Conservation (phyloP, 2,797 vertebrate species). For the Garrulus glandarius region DNA sequence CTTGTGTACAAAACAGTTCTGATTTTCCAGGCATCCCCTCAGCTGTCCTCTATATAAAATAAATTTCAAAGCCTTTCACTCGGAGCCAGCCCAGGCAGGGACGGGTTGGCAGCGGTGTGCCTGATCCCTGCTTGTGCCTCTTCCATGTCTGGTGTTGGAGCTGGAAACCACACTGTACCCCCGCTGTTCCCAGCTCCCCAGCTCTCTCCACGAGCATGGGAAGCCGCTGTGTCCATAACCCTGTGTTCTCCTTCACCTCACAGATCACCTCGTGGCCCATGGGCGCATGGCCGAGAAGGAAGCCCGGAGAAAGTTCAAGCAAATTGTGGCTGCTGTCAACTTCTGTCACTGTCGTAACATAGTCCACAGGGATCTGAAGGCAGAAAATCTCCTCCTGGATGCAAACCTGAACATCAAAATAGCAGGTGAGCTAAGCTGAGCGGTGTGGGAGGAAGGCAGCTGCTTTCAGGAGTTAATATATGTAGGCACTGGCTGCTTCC, state of each 20-base stretch:
- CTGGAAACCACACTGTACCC: accelerated
- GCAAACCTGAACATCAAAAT: constrained; percentile 99
- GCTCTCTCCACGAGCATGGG: accelerated
- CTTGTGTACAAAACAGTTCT: neutral
- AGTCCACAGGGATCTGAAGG: constrained; percentile 96
- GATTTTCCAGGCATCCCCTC: neutral
- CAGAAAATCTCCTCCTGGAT: constrained; percentile 96
- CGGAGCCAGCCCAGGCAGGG: neutral
- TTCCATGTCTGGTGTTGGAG: neutral
- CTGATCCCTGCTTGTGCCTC: accelerated
- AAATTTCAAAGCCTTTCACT: neutral
- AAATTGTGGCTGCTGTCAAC: constrained; percentile 94
- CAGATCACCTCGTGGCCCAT: constrained; percentile 97
- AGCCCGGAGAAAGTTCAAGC: constrained; percentile 95
- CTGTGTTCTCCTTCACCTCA: accelerated
- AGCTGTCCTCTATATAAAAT: neutral
- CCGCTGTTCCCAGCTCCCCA: accelerated
- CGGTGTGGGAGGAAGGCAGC: constrained; percentile 6
- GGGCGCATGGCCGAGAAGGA: constrained; percentile 98
- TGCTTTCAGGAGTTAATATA: constrained; percentile 24
- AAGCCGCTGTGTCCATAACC: neutral
- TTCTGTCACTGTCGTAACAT: constrained; percentile 97
- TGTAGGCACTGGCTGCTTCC: constrained; percentile 21
- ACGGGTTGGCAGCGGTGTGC: accelerated
- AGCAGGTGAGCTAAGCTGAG: constrained; percentile 78